phyloP scores from a whole-genome alignment of 2,113 vertebrate species.

The Collichthys lucidus region DNA sequence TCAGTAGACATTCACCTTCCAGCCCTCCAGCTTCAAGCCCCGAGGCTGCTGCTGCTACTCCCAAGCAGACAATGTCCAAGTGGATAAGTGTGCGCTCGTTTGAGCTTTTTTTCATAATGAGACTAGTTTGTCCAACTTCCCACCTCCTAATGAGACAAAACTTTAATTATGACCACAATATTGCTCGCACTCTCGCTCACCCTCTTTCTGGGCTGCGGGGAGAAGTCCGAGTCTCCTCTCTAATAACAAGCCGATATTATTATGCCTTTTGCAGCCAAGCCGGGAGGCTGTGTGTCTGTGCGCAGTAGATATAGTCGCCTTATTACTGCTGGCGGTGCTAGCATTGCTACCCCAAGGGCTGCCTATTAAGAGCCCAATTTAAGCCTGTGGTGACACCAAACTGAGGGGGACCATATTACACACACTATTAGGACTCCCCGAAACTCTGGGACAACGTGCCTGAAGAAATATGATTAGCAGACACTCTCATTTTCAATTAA shows the following conservation, averaged over 20 bases:
- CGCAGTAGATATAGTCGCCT: slow-evolving; percentile 62
- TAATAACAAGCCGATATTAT: slow-evolving; percentile 62
- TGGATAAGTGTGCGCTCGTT: background rate
- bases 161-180: slow-evolving; percentile 54
- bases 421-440: slow-evolving; percentile 27
- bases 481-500: slow-evolving; percentile 43
- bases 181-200: slow-evolving; percentile 1
- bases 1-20: slow-evolving; percentile 5
- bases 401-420: slow-evolving; percentile 33
- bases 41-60: slow-evolving; percentile 6
- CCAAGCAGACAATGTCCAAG: background rate
- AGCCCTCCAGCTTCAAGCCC: background rate
- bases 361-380: slow-evolving; percentile 71
- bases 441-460: background rate
- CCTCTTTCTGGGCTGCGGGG: slow-evolving; percentile 25
- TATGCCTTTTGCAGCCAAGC: slow-evolving; percentile 46
- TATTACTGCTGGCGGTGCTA: slow-evolving; percentile 66
- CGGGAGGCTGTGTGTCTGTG: slow-evolving; percentile 32
- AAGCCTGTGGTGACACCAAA: slow-evolving; percentile 64
- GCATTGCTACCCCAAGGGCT: slow-evolving; percentile 37
- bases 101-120: slow-evolving; percentile 41
- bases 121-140: slow-evolving; percentile 52
- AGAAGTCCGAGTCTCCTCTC: slow-evolving; percentile 25
- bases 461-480: slow-evolving; percentile 43
- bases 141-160: slow-evolving; percentile 62